Base-by-base conservation (phyloP, 1,140 invertebrate species). In the Drosophila sulfurigaster region DNA sequence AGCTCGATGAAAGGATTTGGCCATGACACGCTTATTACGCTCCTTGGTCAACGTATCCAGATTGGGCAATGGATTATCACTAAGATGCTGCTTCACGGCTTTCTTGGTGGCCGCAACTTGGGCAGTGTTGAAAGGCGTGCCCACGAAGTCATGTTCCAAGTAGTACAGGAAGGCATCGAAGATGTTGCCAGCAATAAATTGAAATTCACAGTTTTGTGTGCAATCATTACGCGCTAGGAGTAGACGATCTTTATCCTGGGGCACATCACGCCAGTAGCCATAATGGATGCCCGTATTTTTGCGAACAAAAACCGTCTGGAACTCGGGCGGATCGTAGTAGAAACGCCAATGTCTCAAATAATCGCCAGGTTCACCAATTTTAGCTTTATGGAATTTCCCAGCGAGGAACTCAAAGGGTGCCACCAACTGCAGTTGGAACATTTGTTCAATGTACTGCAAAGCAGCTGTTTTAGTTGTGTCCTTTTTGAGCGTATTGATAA, bases 321-420 rank as follows among this genome's bases (percentile, higher is more conserved):
- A 98, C 93, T 99, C 98, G 38, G 98, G 98, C 46, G 97, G 97
- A 94, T 99, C 98, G 93, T 97, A 98, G 92, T 95, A 99, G 93
- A 97, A 98, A 82, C 98, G 94, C 96, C 97, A 98, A 91, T 99
- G 97, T 38, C 95, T 92, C 74, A 98, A 92, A 91, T 95, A 95
- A 64, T 95, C 93, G n/a, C 95, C 94, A 57, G 94, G 93, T 79
- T 95, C 87, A 35, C 94, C 92, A 57, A 94, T 88, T 82, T 94
- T 93, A 46, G 93, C 86, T 25, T 92, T 89, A 75, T 94, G 94
- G 68, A 97, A 94, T 81, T 95, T 95, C 6, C 95, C 95, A 54
- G 94, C 93, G 20, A 98, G 91, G 30, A 98, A 94, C 93, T 99
- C 97, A 93, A 95, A 99, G 5, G 98, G 97, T 1, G 98, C 98